These are phyloP conservation scores for Cephus spinipes DNA, from an alignment of 2,888 invertebrate genomes.

Conservation along the genomic window DNA sequence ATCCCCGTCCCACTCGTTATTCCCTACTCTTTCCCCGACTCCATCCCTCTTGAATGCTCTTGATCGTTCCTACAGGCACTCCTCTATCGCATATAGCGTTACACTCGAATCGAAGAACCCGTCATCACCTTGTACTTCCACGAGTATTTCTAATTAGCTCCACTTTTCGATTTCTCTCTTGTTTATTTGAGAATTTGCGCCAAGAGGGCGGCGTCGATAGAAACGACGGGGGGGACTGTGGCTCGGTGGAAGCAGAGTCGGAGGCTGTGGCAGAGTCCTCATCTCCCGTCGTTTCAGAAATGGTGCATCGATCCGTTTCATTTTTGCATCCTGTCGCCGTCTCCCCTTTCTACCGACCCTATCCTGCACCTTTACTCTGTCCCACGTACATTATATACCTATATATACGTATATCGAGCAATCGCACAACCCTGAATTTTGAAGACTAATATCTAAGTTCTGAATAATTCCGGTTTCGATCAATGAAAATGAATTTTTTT, in stretches of 20 bases:
- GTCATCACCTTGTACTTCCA: constrained; percentile 23
- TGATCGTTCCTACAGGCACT: constrained; percentile 17
- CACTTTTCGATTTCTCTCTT: constrained; percentile 47
- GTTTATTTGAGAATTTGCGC: constrained; percentile 40
- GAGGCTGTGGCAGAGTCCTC: constrained; percentile 17
- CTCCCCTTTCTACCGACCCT: background rate
- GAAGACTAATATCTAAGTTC: no score
- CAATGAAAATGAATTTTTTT: background rate
- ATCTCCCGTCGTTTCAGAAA: background rate
- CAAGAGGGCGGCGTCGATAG: constrained; percentile 16
- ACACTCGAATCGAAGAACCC: constrained; percentile 19
- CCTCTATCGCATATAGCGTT: constrained; percentile 19
- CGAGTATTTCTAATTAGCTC: constrained; percentile 57
- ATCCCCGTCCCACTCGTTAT: constrained; percentile 11
- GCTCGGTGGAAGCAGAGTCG: background rate
- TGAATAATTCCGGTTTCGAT: background rate
- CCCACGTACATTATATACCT: background rate
- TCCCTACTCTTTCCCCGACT: constrained; percentile 17
- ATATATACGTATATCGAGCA: background rate
- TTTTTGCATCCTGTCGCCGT: constrained; percentile 31
- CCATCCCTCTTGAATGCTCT: constrained; percentile 21
- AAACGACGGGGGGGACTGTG: background rate
- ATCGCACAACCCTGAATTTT: no score
- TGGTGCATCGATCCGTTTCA: constrained; percentile 46
- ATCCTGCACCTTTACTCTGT: background rate